These are phyloP conservation scores for Mythimna lalbum DNA, from an alignment of 2,888 invertebrate species.

Conservation along the genomic window DNA sequence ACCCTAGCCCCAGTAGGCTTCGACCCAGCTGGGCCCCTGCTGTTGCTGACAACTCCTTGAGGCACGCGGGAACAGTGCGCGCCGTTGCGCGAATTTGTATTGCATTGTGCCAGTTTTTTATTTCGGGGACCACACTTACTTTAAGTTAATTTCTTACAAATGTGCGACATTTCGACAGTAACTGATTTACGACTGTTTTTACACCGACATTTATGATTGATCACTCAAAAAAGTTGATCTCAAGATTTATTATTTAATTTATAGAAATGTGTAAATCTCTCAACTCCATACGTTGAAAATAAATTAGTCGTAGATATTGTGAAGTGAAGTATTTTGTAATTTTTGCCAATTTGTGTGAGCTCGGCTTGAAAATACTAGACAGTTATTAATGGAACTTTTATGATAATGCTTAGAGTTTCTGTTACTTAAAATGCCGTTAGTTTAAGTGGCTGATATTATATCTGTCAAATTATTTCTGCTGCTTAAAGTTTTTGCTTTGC, in stretches of 20 bases:
- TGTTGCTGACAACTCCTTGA: no score
- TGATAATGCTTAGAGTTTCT: conserved; percentile 42
- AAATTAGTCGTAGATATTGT: conserved; percentile 30
- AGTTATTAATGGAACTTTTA: conserved; percentile 42
- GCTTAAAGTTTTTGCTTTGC: neutral
- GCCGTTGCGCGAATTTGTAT: no score
- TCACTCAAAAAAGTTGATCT: conserved; percentile 40
- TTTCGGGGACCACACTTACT: conserved; percentile 4
- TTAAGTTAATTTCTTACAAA: conserved; percentile 22
- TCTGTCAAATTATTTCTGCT: conserved; percentile 19
- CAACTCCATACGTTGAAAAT: conserved; percentile 28
- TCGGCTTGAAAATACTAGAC: conserved; percentile 38
- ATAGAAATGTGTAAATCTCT: conserved; percentile 51
- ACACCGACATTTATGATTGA: conserved; percentile 44
- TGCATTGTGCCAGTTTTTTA: no score
- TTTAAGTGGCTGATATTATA: conserved; percentile 29
- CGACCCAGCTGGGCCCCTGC: no score
- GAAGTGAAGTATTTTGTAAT: conserved; percentile 37
- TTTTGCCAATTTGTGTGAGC: conserved; percentile 30
- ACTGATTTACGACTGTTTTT: conserved; percentile 41
- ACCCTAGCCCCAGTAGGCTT: no score
- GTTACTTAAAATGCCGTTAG: conserved; percentile 30
- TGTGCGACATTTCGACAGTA: conserved; percentile 30
- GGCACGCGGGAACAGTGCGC: no score
- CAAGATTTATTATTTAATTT: conserved; percentile 47